Base-by-base conservation (phyloP, 2,113 vertebrate genomes). In the Craseonycteris thonglongyai region DNA sequence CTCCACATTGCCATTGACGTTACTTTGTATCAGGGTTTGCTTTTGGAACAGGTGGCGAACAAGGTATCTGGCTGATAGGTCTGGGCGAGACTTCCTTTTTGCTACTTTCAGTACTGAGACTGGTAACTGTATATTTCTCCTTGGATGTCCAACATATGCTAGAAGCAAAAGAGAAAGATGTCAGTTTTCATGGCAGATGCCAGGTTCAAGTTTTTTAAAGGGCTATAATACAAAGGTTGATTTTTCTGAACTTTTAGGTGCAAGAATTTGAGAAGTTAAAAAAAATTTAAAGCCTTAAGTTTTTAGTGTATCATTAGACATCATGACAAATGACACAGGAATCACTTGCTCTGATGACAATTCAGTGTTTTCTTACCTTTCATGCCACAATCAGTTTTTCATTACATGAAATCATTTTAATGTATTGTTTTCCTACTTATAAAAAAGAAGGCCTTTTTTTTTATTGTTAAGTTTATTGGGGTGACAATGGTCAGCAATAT, bases 21-120 rank as follows among this genome's bases (percentile, higher is more conserved):
- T 98, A 96, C 98, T 99, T 96, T 90, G 97, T 9, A 98, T 66
- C 74, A 99, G 96, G 78, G 98, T 97, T 1, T 98, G 98, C 19
- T 98, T 98, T 24, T 98, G 78, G 95, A 99, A 99, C 83, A 99
- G 95, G 35, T 98, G 97, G 24, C 97, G 97, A 89, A 99, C 97
- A 22, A 99, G 97, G 86, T 97, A 98, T 30, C 97, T 98, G 63
- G 98, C 98, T 51, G 98, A 97, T 38, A 98, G 35, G 35, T 98
- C 97, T 14, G 98, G 98, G 5, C 97, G 93, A 3, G 94, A 49
- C 79, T 98, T 98, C 54, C 90, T 90, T 94, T 98, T 98, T 0
- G 98, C 98, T 0, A 96, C 92, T 3, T 82, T 96, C 89, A 99
- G 93, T 56, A 98, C 95, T 1, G 95, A 97, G 89, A 96, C 92